These are phyloP conservation scores for Mechanitis mazaeus DNA, from an alignment of 2,888 invertebrate genomes.

Conservation along the genomic window DNA sequence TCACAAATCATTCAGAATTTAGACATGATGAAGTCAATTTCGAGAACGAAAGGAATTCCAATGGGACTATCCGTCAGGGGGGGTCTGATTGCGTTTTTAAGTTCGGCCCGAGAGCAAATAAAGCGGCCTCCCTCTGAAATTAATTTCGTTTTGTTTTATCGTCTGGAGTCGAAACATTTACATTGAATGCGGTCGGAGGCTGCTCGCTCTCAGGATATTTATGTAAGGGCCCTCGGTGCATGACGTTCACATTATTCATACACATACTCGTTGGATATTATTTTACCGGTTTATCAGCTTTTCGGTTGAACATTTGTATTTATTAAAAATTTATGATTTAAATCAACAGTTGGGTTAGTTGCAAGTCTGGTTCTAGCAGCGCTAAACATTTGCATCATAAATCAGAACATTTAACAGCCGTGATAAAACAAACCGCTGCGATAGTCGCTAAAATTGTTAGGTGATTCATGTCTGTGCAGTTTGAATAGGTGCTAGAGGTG, in stretches of 20 bases:
- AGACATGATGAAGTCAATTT: conserved; percentile 49
- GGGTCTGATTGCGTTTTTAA: conserved; percentile 63
- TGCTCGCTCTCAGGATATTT: conserved; percentile 70
- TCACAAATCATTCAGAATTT: conserved; percentile 65
- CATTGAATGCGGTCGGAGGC: conserved; percentile 75
- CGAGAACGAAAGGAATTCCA: conserved; percentile 57
- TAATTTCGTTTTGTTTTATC: conserved; percentile 75
- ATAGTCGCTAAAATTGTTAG: conserved; percentile 28
- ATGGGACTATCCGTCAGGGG: conserved; percentile 63
- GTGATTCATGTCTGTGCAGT: conserved; percentile 17
- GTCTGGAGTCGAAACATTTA: conserved; percentile 72
- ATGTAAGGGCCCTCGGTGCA: conserved; percentile 68
- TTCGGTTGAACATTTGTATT: conserved; percentile 29
- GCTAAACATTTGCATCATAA: neutral
- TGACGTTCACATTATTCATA: conserved; percentile 75
- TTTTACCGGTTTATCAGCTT: conserved; percentile 69
- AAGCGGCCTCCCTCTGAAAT: conserved; percentile 70
- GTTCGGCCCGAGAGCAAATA: conserved; percentile 55
- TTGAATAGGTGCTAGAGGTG: conserved; percentile 26
- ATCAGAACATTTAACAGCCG: conserved; percentile 4
- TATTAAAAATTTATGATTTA: conserved; percentile 3
- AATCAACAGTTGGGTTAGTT: neutral
- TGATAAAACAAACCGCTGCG: conserved; percentile 27
- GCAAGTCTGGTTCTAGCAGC: too few species aligned
- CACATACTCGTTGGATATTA: conserved; percentile 63